Evolutionary conservation across 2,113 vertebrate species (phyloP).

Genomic region (Peromyscus polionotus): DNA sequence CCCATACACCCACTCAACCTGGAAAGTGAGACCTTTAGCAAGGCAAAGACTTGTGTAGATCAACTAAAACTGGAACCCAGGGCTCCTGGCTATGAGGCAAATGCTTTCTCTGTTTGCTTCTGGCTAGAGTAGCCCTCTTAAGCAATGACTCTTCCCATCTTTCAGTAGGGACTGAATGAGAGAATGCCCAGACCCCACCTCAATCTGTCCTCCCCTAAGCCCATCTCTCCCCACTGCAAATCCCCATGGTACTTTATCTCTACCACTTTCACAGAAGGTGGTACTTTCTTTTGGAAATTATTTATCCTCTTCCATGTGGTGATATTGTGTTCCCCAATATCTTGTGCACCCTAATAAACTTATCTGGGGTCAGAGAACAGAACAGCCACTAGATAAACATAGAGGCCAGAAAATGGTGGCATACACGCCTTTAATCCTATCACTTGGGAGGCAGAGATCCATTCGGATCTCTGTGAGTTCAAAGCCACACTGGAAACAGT

Average conservation of each 20-base stretch:
- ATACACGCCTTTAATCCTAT: no score
- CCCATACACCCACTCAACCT: background rate
- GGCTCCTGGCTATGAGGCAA: background rate
- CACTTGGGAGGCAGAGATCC: no score
- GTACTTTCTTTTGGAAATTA: background rate
- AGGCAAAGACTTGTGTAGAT: background rate
- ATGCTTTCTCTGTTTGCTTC: background rate
- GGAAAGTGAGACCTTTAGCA: constrained; percentile 11
- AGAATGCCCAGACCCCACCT: background rate
- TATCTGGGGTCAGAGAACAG: no score
- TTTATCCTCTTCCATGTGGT: background rate
- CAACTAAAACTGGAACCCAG: background rate
- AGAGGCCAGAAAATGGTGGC: no score
- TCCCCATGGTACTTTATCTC: background rate
- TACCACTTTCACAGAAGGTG: background rate
- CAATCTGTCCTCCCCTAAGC: background rate
- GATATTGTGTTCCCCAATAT: no score
- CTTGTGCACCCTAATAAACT: no score
- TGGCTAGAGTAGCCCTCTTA: background rate
- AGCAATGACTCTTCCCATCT: background rate
- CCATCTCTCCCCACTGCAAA: background rate
- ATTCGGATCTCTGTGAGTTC: no score
- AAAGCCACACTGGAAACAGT: no score
- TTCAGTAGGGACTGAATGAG: background rate
- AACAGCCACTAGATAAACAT: no score